These are phyloP conservation scores for Tenodera sinensis DNA, from an alignment of 2,888 invertebrate species.

Conservation along the genomic window DNA sequence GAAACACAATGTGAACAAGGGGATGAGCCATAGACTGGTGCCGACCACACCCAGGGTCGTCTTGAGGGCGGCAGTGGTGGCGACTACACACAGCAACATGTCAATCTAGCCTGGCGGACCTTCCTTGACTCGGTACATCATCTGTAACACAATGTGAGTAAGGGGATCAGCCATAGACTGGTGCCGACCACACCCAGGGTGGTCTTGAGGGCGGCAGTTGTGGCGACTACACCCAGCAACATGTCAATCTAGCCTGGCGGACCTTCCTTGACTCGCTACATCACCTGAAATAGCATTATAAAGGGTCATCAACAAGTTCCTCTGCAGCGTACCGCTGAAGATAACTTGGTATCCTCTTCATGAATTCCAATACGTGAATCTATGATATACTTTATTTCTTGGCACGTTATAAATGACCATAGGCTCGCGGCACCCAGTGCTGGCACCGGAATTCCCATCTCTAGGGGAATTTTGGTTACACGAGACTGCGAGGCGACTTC, in stretches of 20 bases:
- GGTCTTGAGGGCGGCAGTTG: conserved; percentile 33
- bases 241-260: conserved; percentile 14
- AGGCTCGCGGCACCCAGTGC: too few species aligned
- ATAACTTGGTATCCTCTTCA: too few species aligned
- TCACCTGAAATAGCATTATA: too few species aligned
- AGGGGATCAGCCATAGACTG: conserved; percentile 78
- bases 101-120: not conserved
- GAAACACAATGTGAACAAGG: conserved; percentile 55
- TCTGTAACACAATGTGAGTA: conserved; percentile 50
- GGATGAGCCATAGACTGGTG: conserved; percentile 76
- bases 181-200: conserved; percentile 32
- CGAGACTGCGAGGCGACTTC: too few species aligned
- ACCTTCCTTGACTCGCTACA: not conserved
- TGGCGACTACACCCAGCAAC: conserved; percentile 31
- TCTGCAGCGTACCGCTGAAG: too few species aligned
- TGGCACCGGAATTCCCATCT: too few species aligned
- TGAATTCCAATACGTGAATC: too few species aligned
- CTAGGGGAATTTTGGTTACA: too few species aligned
- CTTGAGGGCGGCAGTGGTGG: conserved; percentile 33
- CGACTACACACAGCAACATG: conserved; percentile 31
- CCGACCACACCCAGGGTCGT: conserved; percentile 30
- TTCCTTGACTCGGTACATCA: not conserved
- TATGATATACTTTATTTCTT: too few species aligned
- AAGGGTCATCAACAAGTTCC: too few species aligned
- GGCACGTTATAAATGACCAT: too few species aligned